Conservation (phyloP, 2,888 invertebrate genomes). For the Cerceris ruficornis region DNA sequence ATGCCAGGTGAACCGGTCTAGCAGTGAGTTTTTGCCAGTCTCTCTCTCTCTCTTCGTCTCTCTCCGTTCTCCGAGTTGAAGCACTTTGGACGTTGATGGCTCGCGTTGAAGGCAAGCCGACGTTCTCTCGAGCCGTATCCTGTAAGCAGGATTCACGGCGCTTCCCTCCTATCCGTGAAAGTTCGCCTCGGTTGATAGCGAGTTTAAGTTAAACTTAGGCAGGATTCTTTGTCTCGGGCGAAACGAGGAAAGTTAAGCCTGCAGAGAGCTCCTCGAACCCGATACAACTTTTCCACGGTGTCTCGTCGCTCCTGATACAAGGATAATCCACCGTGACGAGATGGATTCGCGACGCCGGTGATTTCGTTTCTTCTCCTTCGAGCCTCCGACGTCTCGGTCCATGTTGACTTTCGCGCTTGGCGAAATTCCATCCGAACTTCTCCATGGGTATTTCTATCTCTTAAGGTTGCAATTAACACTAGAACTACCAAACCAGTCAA, state of each 20-base stretch:
- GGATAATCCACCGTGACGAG: constrained; percentile 1
- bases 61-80: constrained; percentile 14
- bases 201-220: constrained; percentile 27
- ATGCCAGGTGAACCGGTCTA: constrained; percentile 62
- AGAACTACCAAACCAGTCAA: no score
- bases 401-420: no score
- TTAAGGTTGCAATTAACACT: no score
- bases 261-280: constrained; percentile 4
- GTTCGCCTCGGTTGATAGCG: constrained; percentile 29
- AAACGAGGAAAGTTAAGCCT: constrained; percentile 46
- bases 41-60: constrained; percentile 27
- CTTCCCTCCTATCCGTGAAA: constrained; percentile 2
- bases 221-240: constrained; percentile 29
- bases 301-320: background rate
- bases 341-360: background rate
- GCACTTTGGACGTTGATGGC: background rate
- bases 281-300: constrained; percentile 24
- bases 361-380: no score
- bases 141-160: constrained; percentile 18
- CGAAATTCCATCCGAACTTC: no score
- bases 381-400: no score
- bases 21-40: constrained; percentile 61
- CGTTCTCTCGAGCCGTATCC: background rate
- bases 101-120: no score
- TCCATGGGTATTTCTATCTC: no score